These are phyloP conservation scores for Eptesicus fuscus DNA, from an alignment of 2,113 vertebrate genomes.

Conservation along the genomic window DNA sequence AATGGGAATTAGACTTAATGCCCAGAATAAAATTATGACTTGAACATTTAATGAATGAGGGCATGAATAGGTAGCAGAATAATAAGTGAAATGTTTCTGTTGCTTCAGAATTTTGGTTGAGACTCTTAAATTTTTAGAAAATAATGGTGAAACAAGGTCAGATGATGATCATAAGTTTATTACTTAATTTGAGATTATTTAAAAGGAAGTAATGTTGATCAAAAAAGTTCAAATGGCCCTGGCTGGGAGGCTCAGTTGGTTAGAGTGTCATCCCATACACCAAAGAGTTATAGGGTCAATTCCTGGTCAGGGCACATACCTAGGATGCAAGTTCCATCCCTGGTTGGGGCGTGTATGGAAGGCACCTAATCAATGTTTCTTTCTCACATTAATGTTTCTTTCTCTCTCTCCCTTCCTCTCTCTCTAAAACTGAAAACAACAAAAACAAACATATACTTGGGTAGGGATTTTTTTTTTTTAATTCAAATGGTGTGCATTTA, in stretches of 20 bases:
- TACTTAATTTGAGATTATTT: not conserved
- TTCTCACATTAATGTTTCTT: too few relatives aligned
- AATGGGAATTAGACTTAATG: not conserved
- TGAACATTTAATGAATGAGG: not conserved
- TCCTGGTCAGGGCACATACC: not conserved
- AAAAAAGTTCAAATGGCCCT: not conserved
- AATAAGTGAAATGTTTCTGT: not conserved
- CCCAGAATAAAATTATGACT: not conserved
- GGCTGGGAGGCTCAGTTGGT: not conserved
- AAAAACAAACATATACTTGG: too few relatives aligned
- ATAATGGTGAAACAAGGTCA: not conserved
- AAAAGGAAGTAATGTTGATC: not conserved
- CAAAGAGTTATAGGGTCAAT: not conserved
- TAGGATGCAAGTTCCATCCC: not conserved
- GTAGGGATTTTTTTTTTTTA: too few relatives aligned
- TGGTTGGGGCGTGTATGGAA: not conserved
- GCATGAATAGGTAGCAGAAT: not conserved
- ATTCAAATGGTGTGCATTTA: not conserved
- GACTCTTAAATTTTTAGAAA: not conserved
- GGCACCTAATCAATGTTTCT: not conserved
- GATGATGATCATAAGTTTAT: not conserved
- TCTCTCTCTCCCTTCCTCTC: not conserved
- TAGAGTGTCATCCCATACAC: not conserved
- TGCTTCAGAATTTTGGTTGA: not conserved
- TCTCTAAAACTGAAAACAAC: not conserved